Evolutionary conservation across 2,888 invertebrate genomes (phyloP).

Genomic region (Conops quadrifasciatus): DNA sequence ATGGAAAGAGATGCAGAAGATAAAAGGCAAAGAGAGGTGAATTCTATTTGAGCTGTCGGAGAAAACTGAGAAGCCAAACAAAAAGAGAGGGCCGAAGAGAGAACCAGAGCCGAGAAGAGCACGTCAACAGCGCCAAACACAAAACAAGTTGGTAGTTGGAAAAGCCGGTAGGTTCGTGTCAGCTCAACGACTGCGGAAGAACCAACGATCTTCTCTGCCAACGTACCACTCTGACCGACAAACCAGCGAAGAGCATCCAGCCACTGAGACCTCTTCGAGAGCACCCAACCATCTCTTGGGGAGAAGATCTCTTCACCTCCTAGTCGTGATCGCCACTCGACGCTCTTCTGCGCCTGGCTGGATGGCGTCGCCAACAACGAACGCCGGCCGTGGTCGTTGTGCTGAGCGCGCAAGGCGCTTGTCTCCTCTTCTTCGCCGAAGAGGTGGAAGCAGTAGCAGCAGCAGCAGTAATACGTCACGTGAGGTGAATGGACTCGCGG

Average conservation of each 20-base stretch:
- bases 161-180: constrained; percentile 20
- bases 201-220: not conserved
- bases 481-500: constrained; percentile 66
- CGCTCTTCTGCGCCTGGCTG: constrained; percentile 11
- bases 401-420: not conserved
- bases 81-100: not conserved
- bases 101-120: not conserved
- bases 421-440: constrained; percentile 42
- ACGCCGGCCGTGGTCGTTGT: not conserved
- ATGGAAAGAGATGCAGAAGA: not conserved
- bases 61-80: not conserved
- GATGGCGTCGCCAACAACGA: not conserved
- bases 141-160: not conserved
- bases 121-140: constrained; percentile 11
- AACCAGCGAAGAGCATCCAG: constrained; percentile 11
- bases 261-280: not conserved
- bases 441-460: constrained; percentile 38
- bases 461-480: constrained; percentile 62
- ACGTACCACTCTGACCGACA: constrained; percentile 21
- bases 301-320: not conserved
- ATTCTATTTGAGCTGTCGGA: not conserved
- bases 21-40: not conserved
- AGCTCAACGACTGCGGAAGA: constrained; percentile 6
- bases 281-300: constrained; percentile 2
- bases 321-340: not conserved